A percentile compares a stretch with the other conserved stretches of the same genome.
Evolutionary conservation across 2,888 invertebrate genomes (phyloP).

Genomic region (Drosophila fungiperda): DNA sequence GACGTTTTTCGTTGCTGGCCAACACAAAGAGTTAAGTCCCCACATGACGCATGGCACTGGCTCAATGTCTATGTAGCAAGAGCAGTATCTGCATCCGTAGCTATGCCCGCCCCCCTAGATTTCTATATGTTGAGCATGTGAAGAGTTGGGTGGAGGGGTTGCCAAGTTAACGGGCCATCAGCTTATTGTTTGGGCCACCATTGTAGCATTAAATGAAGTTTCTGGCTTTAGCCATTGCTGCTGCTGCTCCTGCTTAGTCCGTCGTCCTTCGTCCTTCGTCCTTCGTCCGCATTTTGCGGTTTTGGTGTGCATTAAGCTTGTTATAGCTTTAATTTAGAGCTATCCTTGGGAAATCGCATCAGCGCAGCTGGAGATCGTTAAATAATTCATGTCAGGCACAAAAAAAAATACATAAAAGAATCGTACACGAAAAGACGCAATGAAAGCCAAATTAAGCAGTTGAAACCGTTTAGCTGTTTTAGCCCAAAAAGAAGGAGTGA

Average conservation of each 20-base stretch:
- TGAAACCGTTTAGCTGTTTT: constrained; percentile 68
- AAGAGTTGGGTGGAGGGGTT: neutral
- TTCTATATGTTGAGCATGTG: neutral
- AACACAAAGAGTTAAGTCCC: constrained; percentile 73
- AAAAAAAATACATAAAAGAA: constrained; percentile 30
- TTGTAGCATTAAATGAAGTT: constrained; percentile 76
- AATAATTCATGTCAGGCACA: constrained; percentile 78
- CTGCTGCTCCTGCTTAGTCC: constrained; percentile 4
- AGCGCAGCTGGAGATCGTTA: constrained; percentile 80
- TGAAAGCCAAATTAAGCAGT: constrained; percentile 82
- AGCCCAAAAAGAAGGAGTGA: neutral
- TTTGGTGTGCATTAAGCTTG: constrained; percentile 73
- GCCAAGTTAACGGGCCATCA: constrained; percentile 15
- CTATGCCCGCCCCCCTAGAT: neutral
- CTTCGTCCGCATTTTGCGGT: constrained; percentile 48
- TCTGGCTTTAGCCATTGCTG: constrained; percentile 33
- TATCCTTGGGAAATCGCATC: constrained; percentile 76
- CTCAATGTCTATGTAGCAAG: constrained; percentile 1
- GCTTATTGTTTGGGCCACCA: constrained; percentile 64
- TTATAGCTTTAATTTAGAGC: constrained; percentile 76
- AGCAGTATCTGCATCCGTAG: constrained; percentile 8
- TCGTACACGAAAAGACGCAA: constrained; percentile 61
- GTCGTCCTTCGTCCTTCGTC: neutral
- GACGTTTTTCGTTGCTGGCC: constrained; percentile 37
- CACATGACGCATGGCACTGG: constrained; percentile 46